Evolutionary conservation across 2,888 invertebrate genomes (phyloP).

Genomic region (Cylloceria caligata): DNA sequence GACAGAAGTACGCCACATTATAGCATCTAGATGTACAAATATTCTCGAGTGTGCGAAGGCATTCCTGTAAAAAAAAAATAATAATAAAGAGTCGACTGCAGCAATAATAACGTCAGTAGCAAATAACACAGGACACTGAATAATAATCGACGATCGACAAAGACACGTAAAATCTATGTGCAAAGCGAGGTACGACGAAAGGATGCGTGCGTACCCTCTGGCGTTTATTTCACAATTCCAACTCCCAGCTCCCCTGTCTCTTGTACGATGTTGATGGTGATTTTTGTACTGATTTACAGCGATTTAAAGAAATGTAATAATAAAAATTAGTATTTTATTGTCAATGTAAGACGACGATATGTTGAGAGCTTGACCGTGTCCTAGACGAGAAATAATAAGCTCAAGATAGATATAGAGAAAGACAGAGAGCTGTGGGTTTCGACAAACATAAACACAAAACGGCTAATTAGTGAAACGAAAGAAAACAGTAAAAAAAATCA

Average conservation of each 20-base stretch:
- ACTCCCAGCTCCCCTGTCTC: slow-evolving; percentile 3
- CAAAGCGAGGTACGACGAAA: slow-evolving; percentile 53
- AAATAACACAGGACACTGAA: slow-evolving; percentile 49
- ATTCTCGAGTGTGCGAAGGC: slow-evolving; percentile 62
- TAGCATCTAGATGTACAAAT: slow-evolving; percentile 43
- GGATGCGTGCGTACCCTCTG: slow-evolving; percentile 35
- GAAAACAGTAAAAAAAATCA: slow-evolving; percentile 14
- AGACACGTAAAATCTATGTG: slow-evolving; percentile 64
- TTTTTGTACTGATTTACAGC: slow-evolving; percentile 25
- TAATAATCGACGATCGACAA: slow-evolving; percentile 59
- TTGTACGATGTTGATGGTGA: slow-evolving; percentile 1
- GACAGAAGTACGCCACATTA: slow-evolving; percentile 32
- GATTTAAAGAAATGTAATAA: slow-evolving; percentile 22
- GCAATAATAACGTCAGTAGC: slow-evolving; percentile 63
- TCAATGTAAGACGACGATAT: slow-evolving; percentile 45
- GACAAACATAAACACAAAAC: slow-evolving; percentile 36
- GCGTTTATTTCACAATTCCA: slow-evolving; percentile 18
- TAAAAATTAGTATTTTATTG: slow-evolving; percentile 14
- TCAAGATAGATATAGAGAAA: slow-evolving; percentile 37
- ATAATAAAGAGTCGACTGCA: slow-evolving; percentile 65
- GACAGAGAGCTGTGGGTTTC: slow-evolving; percentile 3
- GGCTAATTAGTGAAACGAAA: slow-evolving; percentile 31
- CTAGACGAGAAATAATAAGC: slow-evolving; percentile 51
- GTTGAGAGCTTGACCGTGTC: slow-evolving; percentile 41
- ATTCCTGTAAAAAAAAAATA: slow-evolving; percentile 66